Evolutionary conservation across 1,140 invertebrate genomes (phyloP), one percentile per base, ranked within the genome.

Genomic region (Zaprionus ornatus): DNA sequence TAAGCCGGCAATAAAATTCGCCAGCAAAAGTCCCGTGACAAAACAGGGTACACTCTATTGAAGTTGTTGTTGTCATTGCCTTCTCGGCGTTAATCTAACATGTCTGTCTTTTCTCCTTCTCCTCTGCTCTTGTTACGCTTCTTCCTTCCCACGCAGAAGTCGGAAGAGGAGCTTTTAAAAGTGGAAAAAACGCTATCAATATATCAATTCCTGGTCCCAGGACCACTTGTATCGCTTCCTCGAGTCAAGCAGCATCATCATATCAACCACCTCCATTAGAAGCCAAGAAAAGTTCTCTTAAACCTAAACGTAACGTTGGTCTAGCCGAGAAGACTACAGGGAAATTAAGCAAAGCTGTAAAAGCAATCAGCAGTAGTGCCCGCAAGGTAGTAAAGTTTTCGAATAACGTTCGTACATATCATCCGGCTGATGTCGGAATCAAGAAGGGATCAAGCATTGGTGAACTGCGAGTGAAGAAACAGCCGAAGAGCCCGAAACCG

Each of bases 371-470:
- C 4, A 7, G 7, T n/a, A 17, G n/a, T 45, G 69, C 27, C 4
- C 74, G 85, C 1, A 80, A 87, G 25, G 84, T 88, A 29, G 84
- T 88, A 5, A 90, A 88, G 25, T 88, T 88, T 40, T 85, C 84
- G 17, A 10, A 71, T 19, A 79, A 85, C 54, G 61, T 87, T 3
- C 81, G 74, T 50, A 78, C 84, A 3, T 80, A 37, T 35, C 29
- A 32, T 10, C 67, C 77, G 4, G 35, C 64, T 4, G 59, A 13
- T 13, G 9, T 21, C 6, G 65, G 37, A 13, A 77, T 42, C 37
- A 83, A 79, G 32, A 90, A 81, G 32, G 80, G 72, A 4, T 17
- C 42, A 4, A 78, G 70, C 12, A 72, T 90, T 54, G 84, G 81
- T 1, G 81, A 79, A 29, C 42, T 81, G 9, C 79, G 82, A 17